These are phyloP conservation scores for Kryptolebias ocellatus DNA, from an alignment of 2,797 vertebrate species.

Conservation along the genomic window DNA sequence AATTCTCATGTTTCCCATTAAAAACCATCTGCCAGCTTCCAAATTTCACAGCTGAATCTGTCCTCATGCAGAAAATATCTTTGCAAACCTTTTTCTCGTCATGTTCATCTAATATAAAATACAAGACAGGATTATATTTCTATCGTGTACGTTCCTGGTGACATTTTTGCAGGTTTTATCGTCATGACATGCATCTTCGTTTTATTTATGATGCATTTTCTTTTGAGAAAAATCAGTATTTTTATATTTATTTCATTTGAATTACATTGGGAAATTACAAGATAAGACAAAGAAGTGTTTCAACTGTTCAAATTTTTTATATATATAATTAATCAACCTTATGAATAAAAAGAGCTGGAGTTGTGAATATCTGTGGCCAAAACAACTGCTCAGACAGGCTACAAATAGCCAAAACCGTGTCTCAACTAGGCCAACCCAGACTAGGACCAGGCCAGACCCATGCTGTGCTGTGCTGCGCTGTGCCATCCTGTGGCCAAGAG, in stretches of 20 bases:
- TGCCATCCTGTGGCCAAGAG: slow-evolving; percentile 33
- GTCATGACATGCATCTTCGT: slow-evolving; percentile 29
- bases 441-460: slow-evolving; percentile 56
- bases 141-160: slow-evolving; percentile 47
- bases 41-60: slow-evolving; percentile 32
- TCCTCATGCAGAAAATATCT: slow-evolving; percentile 7
- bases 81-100: slow-evolving; percentile 10
- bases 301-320: slow-evolving; percentile 22
- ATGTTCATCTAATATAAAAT: slow-evolving; percentile 38
- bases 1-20: slow-evolving; percentile 19
- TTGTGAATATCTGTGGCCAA: slow-evolving; percentile 42
- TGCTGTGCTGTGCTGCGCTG: slow-evolving; percentile 43
- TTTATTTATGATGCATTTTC: slow-evolving; percentile 39
- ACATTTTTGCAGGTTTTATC: slow-evolving; percentile 30
- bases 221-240: slow-evolving; percentile 50
- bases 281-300: slow-evolving; percentile 39
- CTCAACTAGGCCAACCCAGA: slow-evolving; percentile 64
- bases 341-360: slow-evolving; percentile 12
- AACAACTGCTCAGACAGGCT: slow-evolving; percentile 51
- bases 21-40: slow-evolving; percentile 37
- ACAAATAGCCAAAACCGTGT: slow-evolving; percentile 55
- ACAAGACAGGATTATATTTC: slow-evolving; percentile 24
- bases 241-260: slow-evolving; percentile 42
- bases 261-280: slow-evolving; percentile 16
- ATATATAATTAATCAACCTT: slow-evolving; percentile 42